Evolutionary conservation across 1,140 invertebrate species (phyloP).

Genomic region (Procambarus virginalis): DNA sequence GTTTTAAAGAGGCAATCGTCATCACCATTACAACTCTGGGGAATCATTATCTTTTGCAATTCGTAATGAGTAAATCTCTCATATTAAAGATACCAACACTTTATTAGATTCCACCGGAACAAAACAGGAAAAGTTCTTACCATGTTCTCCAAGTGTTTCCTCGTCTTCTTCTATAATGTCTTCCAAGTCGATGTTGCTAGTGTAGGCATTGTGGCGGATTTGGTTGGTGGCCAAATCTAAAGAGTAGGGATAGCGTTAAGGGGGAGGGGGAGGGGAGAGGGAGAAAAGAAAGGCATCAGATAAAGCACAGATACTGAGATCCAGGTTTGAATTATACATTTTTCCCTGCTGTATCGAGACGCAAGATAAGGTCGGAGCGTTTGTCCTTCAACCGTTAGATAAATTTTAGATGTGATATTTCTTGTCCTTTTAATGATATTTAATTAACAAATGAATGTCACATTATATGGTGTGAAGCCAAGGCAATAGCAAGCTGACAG

Average conservation of each 20-base stretch:
- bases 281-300: background rate
- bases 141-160: slow-evolving; percentile 65
- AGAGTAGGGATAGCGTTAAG: background rate
- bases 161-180: slow-evolving; percentile 70
- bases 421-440: too few relatives aligned
- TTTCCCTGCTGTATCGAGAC: too few relatives aligned
- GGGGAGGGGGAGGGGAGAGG: background rate
- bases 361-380: too few relatives aligned
- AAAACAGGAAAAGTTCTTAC: slow-evolving; percentile 42
- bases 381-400: too few relatives aligned
- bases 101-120: background rate
- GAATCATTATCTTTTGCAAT: background rate
- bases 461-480: too few relatives aligned
- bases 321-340: too few relatives aligned
- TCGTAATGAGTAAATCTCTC: background rate
- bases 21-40: too few relatives aligned
- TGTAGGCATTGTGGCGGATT: slow-evolving; percentile 48
- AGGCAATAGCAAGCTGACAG: too few relatives aligned
- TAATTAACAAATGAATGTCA: too few relatives aligned
- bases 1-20: too few relatives aligned
- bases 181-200: slow-evolving; percentile 52
- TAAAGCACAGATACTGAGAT: background rate
- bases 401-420: too few relatives aligned
- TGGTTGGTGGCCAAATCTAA: slow-evolving; percentile 44
- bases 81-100: background rate